Percentiles rank a stretch among this genome's conserved stretches.
phyloP scores from a whole-genome alignment of 1,140 invertebrate species.

The Euschistus heros region DNA sequence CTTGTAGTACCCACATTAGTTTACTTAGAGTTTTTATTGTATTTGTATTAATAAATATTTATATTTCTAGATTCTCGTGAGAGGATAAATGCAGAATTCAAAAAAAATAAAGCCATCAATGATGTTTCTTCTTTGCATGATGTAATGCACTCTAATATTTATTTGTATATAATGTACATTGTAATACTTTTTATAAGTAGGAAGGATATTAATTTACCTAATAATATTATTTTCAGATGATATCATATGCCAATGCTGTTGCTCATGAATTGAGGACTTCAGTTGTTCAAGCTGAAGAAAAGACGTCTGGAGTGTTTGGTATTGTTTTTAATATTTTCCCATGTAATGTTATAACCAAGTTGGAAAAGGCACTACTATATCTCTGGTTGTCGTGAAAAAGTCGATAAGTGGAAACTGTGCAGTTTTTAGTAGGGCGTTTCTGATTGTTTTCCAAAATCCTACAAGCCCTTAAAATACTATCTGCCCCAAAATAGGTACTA shows the following conservation, averaged over 20 bases:
- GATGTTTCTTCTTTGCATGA: slow-evolving; percentile 43
- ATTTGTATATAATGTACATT: background rate
- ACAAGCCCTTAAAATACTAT: background rate
- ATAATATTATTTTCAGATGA: slow-evolving; percentile 40
- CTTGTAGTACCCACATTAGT: background rate
- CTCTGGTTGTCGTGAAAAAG: background rate
- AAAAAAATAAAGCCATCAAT: slow-evolving; percentile 45
- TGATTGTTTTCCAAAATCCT: background rate
- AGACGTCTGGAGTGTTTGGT: slow-evolving; percentile 48
- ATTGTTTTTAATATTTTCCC: slow-evolving; percentile 30
- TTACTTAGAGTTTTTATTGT: background rate
- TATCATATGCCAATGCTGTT: slow-evolving; percentile 48
- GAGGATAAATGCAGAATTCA: slow-evolving; percentile 55
- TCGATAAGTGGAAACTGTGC: no score
- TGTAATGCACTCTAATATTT: slow-evolving; percentile 35
- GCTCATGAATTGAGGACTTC: slow-evolving; percentile 50
- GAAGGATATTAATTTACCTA: background rate
- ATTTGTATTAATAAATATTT: slow-evolving; percentile 6
- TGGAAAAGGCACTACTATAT: background rate
- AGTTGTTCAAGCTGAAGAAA: slow-evolving; percentile 50
- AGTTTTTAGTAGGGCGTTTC: no score
- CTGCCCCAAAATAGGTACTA: background rate
- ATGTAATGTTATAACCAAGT: background rate
- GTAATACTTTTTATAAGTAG: background rate
- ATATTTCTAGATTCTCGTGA: slow-evolving; percentile 38